Evolutionary conservation across 2,797 vertebrate species (phyloP), one percentile per base, ranked within the genome.

Genomic region (Steatocranus sp.): DNA sequence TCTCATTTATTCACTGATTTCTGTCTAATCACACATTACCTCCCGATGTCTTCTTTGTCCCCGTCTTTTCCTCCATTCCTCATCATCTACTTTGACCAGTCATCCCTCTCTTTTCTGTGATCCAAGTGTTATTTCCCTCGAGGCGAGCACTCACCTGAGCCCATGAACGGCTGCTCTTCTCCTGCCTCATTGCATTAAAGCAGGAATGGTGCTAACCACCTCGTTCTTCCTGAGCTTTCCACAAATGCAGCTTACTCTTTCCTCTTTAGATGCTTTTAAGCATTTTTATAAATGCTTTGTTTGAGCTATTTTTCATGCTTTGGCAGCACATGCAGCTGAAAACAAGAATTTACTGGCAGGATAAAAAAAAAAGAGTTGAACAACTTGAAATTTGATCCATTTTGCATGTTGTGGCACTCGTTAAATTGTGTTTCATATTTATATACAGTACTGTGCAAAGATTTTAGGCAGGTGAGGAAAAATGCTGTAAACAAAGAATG

Each of bases 121-220:
- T 87, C 84, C 78, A 12, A 63, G 78, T 51, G 74, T 91, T 89
- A 88, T 92, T 91, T 88, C 83, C 87, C 89, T 23, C 0, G 82
- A 7, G 89, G 87, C 27, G 17, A 48, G 51, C 5, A 17, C 49
- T 89, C 87, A 85, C 88, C 85, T 76, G 84, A 89, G 81, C 84
- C 82, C 70, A 3, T 18, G 8, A 46, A 56, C 12, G n/a, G 41
- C 66, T 27, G 73, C 66, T 81, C 54, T 75, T 81, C 70, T 77
- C 23, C 68, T 56, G 79, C 76, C 73, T 77, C 54, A 6, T 8
- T 27, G 48, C 38, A 80, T 84, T 80, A 82, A 78, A 85, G 41
- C 30, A 36, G 17, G 7, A n/a, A 83, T 61, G 79, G 51, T 54
- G 75, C 34, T 51, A 18, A 86, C 88, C 77, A 51, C 50, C 8